Evolutionary conservation across 2,113 vertebrate species (phyloP).

Genomic region (Daubentonia madagascariensis): DNA sequence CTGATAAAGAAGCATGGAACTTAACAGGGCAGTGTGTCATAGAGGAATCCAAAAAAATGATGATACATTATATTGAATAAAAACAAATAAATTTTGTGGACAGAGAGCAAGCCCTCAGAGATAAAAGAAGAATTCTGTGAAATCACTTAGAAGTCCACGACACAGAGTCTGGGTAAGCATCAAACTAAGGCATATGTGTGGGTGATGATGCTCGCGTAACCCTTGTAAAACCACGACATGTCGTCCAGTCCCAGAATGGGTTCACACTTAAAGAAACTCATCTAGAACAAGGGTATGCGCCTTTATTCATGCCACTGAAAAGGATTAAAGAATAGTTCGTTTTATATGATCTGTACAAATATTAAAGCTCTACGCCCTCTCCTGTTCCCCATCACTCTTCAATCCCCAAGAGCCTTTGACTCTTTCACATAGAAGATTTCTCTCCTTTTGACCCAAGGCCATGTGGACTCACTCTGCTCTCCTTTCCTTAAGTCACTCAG

Average conservation of each 20-base stretch:
- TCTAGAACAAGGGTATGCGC: background rate
- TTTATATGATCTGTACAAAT: background rate
- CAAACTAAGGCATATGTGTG: background rate
- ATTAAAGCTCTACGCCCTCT: background rate
- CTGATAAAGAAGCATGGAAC: background rate
- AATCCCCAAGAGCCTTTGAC: background rate
- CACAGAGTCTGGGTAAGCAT: background rate
- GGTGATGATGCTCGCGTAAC: background rate
- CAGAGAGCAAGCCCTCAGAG: background rate
- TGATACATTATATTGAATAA: background rate
- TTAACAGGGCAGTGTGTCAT: background rate
- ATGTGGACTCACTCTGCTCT: accelerated
- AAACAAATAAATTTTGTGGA: background rate
- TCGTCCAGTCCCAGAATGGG: background rate
- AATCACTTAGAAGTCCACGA: background rate
- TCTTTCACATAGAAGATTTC: background rate
- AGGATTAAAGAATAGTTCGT: background rate
- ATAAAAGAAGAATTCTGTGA: background rate
- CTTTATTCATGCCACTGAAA: background rate
- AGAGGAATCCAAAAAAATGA: background rate
- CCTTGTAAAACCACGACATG: background rate
- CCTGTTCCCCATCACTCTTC: background rate
- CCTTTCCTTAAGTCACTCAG: background rate
- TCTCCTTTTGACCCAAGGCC: background rate
- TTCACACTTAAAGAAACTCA: background rate